These are phyloP conservation scores for Eupelmus urozonus DNA, from an alignment of 2,888 invertebrate species.

Conservation along the genomic window DNA sequence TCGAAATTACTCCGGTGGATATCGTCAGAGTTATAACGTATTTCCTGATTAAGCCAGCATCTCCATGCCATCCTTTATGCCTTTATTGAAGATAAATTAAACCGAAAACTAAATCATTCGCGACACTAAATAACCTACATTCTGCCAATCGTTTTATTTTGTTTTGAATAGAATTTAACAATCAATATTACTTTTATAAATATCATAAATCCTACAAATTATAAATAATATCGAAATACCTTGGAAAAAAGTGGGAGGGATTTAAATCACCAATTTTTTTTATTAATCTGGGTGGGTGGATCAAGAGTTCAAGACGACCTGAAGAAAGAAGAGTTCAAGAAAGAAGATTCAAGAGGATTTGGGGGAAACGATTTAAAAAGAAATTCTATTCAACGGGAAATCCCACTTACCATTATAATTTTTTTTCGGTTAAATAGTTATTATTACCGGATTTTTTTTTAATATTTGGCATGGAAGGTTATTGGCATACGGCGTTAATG, in stretches of 20 bases:
- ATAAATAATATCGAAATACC: background rate
- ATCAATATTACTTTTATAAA: background rate
- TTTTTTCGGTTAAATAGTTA: conserved; percentile 32
- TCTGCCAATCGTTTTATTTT: conserved; percentile 33
- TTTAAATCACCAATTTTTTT: conserved; percentile 32
- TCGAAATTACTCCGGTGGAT: conserved; percentile 39
- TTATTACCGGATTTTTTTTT: conserved; percentile 36
- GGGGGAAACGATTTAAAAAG: conserved; percentile 66
- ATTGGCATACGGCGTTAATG: conserved; percentile 13
- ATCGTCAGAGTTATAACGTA: conserved; percentile 33
- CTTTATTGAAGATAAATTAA: conserved; percentile 45
- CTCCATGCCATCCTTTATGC: conserved; percentile 48
- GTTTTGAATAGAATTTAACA: conserved; percentile 34
- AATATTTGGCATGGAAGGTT: conserved; percentile 49
- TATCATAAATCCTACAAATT: background rate
- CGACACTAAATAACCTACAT: conserved; percentile 32
- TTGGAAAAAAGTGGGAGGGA: conserved; percentile 32
- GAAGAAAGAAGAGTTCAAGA: conserved; percentile 78
- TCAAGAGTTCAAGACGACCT: conserved; percentile 59
- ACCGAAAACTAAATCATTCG: conserved; percentile 35
- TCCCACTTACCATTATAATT: conserved; percentile 63
- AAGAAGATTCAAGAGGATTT: conserved; percentile 76
- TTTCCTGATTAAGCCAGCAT: conserved; percentile 44
- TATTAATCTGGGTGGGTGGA: conserved; percentile 45
- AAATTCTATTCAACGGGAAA: conserved; percentile 23